Base-by-base conservation (phyloP, 2,888 invertebrate species). In the Aleiodes testaceus region DNA sequence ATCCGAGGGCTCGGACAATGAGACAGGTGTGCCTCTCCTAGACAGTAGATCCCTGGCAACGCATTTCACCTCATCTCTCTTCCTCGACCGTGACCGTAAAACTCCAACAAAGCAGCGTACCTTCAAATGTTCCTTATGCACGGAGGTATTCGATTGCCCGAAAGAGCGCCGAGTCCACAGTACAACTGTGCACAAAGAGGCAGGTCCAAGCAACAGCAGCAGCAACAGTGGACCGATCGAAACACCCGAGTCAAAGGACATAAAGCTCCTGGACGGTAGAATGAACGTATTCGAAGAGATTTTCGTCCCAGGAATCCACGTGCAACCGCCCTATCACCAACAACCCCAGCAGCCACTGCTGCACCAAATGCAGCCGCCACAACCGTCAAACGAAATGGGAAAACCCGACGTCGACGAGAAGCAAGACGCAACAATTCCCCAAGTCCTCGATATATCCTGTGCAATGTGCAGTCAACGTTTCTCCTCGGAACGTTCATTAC, bases 151-250 rank as follows among this genome's bases (percentile, higher is more conserved):
- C 80, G 87, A 89, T 36, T 90, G 91, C 45, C 89, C 91, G 1
- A 91, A 91, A 79, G 93, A 93, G 83, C 88, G 93, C 69, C 89
- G 92, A 22, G 89, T 91, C 18, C 93, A 93, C 84, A 90, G 89
- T 75, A 84, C 89, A 9, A 88, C 89, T 45, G 88, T 88, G 66
- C 92, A 92, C 82, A 89, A 89, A 44, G 87, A 87, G 49, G 87
- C 87, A 45, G 85, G 87, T 75, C 85, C 87, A n/a, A 84, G 84
- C 52, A 79, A 82, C 44, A 77, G 78, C 12, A 81, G 80, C 61
- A 82, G 84, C 70, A 82, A 81, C 66, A 76, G 76, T 66, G 82
- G 82, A 53, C 77, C 78, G 1, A 75, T 75, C 30, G 82, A 82
- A 42, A 78, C 78, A 14, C 72, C 79, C 2, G 87, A 87, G 71